These are phyloP conservation scores for Argyra leucocephala DNA, from an alignment of 2,888 invertebrate species.

Conservation along the genomic window DNA sequence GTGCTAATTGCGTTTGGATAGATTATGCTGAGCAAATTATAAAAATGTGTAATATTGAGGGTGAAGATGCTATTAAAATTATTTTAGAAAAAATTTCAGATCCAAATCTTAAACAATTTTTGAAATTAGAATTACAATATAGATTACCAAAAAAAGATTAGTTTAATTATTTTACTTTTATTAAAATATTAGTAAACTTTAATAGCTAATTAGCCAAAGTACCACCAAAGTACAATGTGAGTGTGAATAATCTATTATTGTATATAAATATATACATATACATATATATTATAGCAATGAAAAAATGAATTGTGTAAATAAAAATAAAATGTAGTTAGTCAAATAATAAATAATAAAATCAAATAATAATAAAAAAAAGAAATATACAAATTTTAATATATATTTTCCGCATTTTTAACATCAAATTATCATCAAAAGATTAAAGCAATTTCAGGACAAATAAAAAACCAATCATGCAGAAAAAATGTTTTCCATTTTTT, in stretches of 20 bases:
- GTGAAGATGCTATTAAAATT: conserved; percentile 56
- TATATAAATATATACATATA: not conserved
- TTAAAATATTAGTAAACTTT: too few species aligned
- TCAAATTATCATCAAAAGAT: not conserved
- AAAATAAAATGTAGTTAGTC: too few species aligned
- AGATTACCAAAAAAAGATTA: not conserved
- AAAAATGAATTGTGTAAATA: not conserved
- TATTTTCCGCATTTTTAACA: not conserved
- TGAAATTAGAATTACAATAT: conserved; percentile 63
- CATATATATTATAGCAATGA: not conserved
- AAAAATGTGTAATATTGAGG: conserved; percentile 55
- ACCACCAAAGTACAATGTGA: too few species aligned
- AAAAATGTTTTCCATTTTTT: too few species aligned
- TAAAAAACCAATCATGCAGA: not conserved
- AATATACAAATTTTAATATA: not conserved
- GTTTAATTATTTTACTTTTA: too few species aligned
- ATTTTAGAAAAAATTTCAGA: conserved; percentile 70
- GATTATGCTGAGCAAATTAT: conserved; percentile 74
- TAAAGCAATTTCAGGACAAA: not conserved
- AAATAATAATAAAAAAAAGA: not conserved
- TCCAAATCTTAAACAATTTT: conserved; percentile 70
- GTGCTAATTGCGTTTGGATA: conserved; percentile 88
- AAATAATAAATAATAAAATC: too few species aligned
- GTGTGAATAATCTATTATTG: too few species aligned
- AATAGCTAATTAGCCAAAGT: too few species aligned